Conservation (phyloP, 2,797 vertebrate genomes). For the Sebastes paucispinis region DNA sequence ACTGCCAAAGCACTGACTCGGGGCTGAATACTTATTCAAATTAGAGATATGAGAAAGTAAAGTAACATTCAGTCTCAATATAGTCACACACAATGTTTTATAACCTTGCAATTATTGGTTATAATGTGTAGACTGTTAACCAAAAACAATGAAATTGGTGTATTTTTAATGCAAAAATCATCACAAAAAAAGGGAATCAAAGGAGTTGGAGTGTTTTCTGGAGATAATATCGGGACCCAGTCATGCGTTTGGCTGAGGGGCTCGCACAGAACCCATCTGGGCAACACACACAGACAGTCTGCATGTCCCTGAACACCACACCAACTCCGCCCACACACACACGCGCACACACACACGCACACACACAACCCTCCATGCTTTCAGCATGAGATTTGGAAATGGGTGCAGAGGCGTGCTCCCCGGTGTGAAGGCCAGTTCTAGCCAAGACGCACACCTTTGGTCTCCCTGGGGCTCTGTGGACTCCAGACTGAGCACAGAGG, state of each 20-base stretch:
- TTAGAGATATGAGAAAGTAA: constrained; percentile 43
- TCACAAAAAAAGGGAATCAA: background rate
- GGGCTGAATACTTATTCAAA: constrained; percentile 47
- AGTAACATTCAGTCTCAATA: background rate
- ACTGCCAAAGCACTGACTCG: constrained; percentile 23
- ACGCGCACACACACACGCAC: background rate
- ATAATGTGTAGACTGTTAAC: background rate
- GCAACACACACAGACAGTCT: background rate
- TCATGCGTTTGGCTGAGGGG: constrained; percentile 6
- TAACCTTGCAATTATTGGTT: background rate
- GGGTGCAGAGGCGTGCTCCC: background rate
- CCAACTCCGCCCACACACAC: background rate
- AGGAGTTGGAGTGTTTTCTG: background rate
- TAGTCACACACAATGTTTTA: background rate
- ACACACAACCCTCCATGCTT: background rate
- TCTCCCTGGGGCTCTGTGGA: constrained; percentile 11
- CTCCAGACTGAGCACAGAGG: background rate
- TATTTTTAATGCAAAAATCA: background rate
- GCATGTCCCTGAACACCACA: constrained; percentile 10
- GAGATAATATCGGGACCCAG: background rate
- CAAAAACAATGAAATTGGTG: background rate
- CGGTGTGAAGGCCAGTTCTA: constrained; percentile 13
- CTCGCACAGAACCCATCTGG: constrained; percentile 6
- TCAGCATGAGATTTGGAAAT: constrained; percentile 8
- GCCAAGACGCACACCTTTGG: constrained; percentile 12